Conservation (phyloP, 2,113 vertebrate genomes). For the Planiliza haematocheilus region DNA sequence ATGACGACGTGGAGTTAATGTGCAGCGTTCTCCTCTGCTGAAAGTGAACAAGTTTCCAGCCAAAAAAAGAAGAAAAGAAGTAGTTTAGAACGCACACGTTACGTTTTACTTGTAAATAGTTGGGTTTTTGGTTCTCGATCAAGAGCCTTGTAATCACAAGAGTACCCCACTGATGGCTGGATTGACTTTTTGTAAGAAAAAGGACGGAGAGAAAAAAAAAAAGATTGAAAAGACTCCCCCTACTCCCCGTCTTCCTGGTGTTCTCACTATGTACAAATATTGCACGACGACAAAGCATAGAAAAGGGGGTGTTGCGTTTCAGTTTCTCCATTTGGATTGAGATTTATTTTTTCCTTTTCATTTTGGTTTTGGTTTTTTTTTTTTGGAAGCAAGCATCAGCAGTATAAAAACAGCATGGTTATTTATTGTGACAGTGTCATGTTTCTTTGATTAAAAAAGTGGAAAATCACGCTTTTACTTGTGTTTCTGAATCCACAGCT, state of each 20-base stretch:
- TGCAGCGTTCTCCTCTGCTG: slow-evolving; percentile 7
- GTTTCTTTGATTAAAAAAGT: slow-evolving; percentile 81
- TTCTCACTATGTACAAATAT: slow-evolving; percentile 72
- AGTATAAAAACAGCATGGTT: slow-evolving; percentile 85
- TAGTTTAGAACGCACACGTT: slow-evolving; percentile 4
- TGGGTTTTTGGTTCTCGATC: slow-evolving; percentile 42
- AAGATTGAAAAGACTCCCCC: neutral
- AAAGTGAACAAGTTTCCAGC: neutral
- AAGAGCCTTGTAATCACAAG: slow-evolving; percentile 76
- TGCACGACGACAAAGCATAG: slow-evolving; percentile 75
- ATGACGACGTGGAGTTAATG: slow-evolving; percentile 6
- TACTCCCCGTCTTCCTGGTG: slow-evolving; percentile 65
- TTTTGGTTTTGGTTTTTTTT: too few relatives aligned
- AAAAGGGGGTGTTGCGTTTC: slow-evolving; percentile 64
- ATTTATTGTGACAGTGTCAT: slow-evolving; percentile 88
- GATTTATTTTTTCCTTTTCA: slow-evolving; percentile 55
- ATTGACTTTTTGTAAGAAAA: slow-evolving; percentile 78
- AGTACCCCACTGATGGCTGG: slow-evolving; percentile 75
- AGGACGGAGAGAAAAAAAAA: slow-evolving; percentile 53
- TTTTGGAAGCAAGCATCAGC: slow-evolving; percentile 56
- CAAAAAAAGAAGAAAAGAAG: slow-evolving; percentile 3
- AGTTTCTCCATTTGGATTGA: slow-evolving; percentile 66
- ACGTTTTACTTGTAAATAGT: slow-evolving; percentile 71
- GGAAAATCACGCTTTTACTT: slow-evolving; percentile 21
- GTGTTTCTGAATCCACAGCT: slow-evolving; percentile 28